phyloP scores from a whole-genome alignment of 2,888 invertebrate species.

The Apotomis turbidana region DNA sequence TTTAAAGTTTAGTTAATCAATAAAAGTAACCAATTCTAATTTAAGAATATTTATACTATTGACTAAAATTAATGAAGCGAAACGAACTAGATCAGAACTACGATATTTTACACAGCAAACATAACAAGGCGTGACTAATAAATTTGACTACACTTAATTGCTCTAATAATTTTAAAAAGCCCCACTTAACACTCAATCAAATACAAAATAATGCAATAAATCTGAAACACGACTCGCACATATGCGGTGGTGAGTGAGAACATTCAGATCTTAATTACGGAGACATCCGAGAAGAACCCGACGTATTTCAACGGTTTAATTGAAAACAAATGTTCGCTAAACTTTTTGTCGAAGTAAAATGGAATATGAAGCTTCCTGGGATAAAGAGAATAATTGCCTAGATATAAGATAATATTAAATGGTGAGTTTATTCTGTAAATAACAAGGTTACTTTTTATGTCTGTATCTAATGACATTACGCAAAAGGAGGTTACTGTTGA shows the following conservation, averaged over 20 bases:
- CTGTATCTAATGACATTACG: too few relatives aligned
- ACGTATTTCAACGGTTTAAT: constrained; percentile 76
- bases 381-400: not conserved
- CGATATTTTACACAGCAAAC: constrained; percentile 8
- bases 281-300: constrained; percentile 67
- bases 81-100: not conserved
- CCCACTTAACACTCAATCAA: constrained; percentile 42
- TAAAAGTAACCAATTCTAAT: too few relatives aligned
- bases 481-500: too few relatives aligned
- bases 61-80: not conserved
- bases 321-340: constrained; percentile 75
- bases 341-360: constrained; percentile 46
- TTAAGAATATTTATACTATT: not conserved
- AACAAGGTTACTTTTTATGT: too few relatives aligned
- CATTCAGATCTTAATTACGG: constrained; percentile 70
- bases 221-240: constrained; percentile 66
- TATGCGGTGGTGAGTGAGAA: constrained; percentile 63
- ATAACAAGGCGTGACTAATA: constrained; percentile 33
- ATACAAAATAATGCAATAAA: constrained; percentile 67
- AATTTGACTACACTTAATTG: constrained; percentile 27
- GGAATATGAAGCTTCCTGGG: constrained; percentile 2
- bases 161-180: constrained; percentile 33
- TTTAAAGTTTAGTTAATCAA: too few relatives aligned
- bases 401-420: not conserved
- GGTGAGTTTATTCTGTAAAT: too few relatives aligned